A percentile compares a stretch with the other conserved stretches of the same genome.
phyloP scores from a whole-genome alignment of 2,888 invertebrate species.

The Salticus scenicus region DNA sequence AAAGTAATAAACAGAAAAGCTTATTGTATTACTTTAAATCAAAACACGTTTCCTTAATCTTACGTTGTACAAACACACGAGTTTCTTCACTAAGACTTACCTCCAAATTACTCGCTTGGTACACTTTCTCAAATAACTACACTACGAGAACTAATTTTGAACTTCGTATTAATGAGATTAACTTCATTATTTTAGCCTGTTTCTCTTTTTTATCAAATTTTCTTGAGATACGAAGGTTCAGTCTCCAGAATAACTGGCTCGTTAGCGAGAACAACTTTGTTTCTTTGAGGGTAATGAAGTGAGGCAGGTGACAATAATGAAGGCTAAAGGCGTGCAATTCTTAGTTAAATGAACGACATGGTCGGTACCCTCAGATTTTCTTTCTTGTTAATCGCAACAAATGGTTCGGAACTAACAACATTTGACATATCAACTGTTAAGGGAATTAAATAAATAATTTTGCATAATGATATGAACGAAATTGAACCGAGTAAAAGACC shows the following conservation, averaged over 20 bases:
- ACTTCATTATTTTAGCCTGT: background rate
- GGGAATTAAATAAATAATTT: too few species aligned
- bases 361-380: background rate
- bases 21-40: too few species aligned
- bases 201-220: background rate
- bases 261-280: background rate
- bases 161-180: background rate
- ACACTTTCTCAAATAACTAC: background rate
- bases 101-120: too few species aligned
- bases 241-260: background rate
- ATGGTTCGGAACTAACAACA: too few species aligned
- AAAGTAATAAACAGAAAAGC: too few species aligned
- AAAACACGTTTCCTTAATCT: too few species aligned
- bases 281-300: background rate
- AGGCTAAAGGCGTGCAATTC: slow-evolving; percentile 40
- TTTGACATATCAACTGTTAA: too few species aligned
- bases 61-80: too few species aligned
- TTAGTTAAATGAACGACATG: slow-evolving; percentile 35
- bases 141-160: background rate
- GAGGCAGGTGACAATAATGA: slow-evolving; percentile 48
- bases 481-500: too few species aligned
- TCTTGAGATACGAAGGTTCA: background rate
- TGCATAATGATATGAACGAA: too few species aligned
- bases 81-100: too few species aligned
- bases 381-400: too few species aligned